Evolutionary conservation across 2,113 vertebrate species (phyloP).

Genomic region (Silurus glanis): DNA sequence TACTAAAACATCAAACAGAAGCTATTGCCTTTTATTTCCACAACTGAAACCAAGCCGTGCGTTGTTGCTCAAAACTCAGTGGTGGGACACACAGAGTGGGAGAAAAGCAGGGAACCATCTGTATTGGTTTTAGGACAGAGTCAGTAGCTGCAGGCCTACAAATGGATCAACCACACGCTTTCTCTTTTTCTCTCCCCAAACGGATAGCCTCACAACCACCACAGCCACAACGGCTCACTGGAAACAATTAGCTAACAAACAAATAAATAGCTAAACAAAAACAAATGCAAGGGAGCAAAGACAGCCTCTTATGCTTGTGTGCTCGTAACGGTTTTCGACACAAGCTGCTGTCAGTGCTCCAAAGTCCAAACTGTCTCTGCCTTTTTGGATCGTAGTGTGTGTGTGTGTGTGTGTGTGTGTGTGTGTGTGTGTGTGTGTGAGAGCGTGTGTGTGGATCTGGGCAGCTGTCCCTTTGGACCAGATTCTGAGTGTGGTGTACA

Average conservation of each 20-base stretch:
- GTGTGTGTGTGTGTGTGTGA: conserved; percentile 9
- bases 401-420: conserved; percentile 24
- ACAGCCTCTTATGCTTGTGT: conserved; percentile 50
- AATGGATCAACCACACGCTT: conserved; percentile 40
- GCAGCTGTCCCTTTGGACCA: conserved; percentile 66
- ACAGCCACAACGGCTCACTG: conserved; percentile 42
- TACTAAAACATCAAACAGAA: conserved; percentile 59
- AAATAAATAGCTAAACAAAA: conserved; percentile 53
- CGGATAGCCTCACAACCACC: conserved; percentile 26
- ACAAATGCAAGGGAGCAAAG: conserved; percentile 48
- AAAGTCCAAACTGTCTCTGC: conserved; percentile 55
- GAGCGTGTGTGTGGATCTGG: conserved; percentile 45
- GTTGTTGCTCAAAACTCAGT: conserved; percentile 36
- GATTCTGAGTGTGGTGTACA: conserved; percentile 21
- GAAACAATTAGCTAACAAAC: conserved; percentile 55
- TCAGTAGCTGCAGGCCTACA: conserved; percentile 50
- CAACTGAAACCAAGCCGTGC: conserved; percentile 53
- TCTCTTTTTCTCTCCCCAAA: conserved; percentile 10
- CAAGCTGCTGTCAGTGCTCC: conserved; percentile 61
- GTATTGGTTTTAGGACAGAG: conserved; percentile 46
- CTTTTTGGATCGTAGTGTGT: neutral
- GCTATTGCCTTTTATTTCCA: conserved; percentile 53
- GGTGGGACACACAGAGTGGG: conserved; percentile 7
- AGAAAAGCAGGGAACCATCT: conserved; percentile 44
- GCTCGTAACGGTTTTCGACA: conserved; percentile 61